phyloP scores from a whole-genome alignment of 2,797 vertebrate species.

The Iguana delicatissima region DNA sequence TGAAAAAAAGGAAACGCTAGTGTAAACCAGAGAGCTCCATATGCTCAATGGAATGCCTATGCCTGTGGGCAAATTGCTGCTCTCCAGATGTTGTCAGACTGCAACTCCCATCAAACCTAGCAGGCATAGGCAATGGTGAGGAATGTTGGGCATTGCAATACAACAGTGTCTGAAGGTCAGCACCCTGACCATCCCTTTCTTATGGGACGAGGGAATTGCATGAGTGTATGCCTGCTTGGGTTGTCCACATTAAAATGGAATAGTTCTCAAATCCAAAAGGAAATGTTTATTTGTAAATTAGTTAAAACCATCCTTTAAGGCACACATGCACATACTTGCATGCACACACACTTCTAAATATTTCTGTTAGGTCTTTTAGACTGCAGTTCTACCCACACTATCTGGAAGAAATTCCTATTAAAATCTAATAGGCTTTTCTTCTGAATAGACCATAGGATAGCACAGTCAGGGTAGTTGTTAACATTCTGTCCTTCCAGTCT shows the following conservation, averaged over 20 bases:
- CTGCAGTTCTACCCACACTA: neutral
- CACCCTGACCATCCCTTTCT: too few species aligned
- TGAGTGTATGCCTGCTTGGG: neutral
- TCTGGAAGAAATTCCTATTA: neutral
- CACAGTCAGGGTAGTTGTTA: constrained; percentile 30
- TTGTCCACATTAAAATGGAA: neutral
- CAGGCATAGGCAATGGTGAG: too few species aligned
- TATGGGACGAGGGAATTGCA: neutral
- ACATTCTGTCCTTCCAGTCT: constrained; percentile 1
- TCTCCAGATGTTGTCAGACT: too few species aligned
- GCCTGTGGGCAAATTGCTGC: too few species aligned
- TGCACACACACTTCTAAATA: neutral
- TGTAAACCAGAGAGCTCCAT: neutral
- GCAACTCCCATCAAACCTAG: too few species aligned
- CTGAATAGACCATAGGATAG: neutral
- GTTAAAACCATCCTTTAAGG: neutral
- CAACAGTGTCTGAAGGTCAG: too few species aligned
- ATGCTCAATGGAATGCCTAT: neutral
- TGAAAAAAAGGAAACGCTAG: neutral
- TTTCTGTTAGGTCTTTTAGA: neutral
- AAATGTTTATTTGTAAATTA: neutral
- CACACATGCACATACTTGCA: too few species aligned
- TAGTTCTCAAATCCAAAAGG: neutral
- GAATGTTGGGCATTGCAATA: too few species aligned
- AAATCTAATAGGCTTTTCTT: neutral